phyloP scores from a whole-genome alignment of 1,140 invertebrate species.

The Euwallacea fornicatus region DNA sequence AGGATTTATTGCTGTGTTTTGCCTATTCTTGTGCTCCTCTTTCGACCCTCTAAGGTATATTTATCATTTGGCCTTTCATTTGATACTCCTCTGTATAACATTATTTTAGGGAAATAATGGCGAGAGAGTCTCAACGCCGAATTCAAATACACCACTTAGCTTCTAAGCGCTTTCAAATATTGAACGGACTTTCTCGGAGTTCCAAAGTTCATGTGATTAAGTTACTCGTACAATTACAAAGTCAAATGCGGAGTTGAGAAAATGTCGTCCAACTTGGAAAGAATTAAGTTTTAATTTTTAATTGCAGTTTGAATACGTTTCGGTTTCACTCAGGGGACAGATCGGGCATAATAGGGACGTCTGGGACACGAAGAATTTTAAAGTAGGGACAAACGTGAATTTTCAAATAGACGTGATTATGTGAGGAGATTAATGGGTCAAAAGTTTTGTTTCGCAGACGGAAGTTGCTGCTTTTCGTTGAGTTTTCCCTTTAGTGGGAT shows the following conservation, averaged over 20 bases:
- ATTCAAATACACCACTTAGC: not conserved
- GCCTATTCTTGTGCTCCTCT: constrained; percentile 28
- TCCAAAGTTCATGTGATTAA: constrained; percentile 39
- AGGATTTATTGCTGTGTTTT: constrained; percentile 38
- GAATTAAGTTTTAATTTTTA: constrained; percentile 46
- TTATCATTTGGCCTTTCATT: constrained; percentile 29
- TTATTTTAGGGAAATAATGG: no score
- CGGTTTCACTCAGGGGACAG: constrained; percentile 33
- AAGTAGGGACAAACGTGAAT: constrained; percentile 37
- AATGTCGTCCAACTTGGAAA: constrained; percentile 41
- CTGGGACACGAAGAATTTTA: constrained; percentile 35
- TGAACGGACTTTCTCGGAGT: constrained; percentile 20
- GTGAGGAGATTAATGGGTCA: constrained; percentile 3
- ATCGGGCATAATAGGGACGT: constrained; percentile 36
- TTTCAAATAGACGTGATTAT: constrained; percentile 21
- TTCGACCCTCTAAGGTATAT: constrained; percentile 29
- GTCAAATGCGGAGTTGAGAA: constrained; percentile 42
- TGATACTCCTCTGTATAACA: no score
- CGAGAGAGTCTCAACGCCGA: no score
- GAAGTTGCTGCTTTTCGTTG: no score
- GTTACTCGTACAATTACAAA: constrained; percentile 40
- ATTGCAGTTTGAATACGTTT: constrained; percentile 42
- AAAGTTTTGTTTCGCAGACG: not conserved
- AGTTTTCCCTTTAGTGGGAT: no score
- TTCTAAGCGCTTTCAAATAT: constrained; percentile 34